These are phyloP conservation scores for Tetragonula clypearis DNA, from an alignment of 1,140 invertebrate species.

Conservation along the genomic window DNA sequence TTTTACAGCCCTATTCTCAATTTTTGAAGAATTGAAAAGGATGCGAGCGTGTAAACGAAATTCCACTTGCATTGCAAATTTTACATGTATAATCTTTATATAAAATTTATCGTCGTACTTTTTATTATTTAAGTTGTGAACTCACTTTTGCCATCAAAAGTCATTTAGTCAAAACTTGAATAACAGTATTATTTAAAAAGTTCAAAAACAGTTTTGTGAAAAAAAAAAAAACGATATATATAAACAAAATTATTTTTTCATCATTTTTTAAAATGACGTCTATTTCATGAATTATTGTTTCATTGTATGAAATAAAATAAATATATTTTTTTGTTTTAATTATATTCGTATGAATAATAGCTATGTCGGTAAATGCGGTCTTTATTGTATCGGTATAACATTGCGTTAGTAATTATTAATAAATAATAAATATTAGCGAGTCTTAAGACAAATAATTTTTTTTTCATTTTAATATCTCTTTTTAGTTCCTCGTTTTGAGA, in stretches of 20 bases:
- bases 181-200: not conserved
- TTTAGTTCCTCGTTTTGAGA: not conserved
- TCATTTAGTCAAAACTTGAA: not conserved
- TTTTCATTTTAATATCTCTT: not conserved
- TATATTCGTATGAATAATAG: not conserved
- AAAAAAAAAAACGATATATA: not conserved
- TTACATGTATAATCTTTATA: not conserved
- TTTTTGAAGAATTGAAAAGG: too few relatives aligned
- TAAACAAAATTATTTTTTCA: not conserved
- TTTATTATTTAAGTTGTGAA: not conserved
- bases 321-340: not conserved
- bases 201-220: not conserved
- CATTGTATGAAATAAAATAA: too few relatives aligned
- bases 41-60: too few relatives aligned
- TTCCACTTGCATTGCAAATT: not conserved
- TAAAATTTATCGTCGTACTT: not conserved
- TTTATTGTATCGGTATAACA: not conserved
- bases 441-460: not conserved
- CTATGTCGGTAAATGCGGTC: conserved; percentile 11
- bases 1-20: not conserved
- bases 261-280: not conserved
- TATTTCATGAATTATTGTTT: not conserved
- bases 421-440: not conserved
- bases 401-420: not conserved
- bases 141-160: not conserved